Evolutionary conservation across 2,113 vertebrate genomes (phyloP).

Genomic region (Salminus brasiliensis): DNA sequence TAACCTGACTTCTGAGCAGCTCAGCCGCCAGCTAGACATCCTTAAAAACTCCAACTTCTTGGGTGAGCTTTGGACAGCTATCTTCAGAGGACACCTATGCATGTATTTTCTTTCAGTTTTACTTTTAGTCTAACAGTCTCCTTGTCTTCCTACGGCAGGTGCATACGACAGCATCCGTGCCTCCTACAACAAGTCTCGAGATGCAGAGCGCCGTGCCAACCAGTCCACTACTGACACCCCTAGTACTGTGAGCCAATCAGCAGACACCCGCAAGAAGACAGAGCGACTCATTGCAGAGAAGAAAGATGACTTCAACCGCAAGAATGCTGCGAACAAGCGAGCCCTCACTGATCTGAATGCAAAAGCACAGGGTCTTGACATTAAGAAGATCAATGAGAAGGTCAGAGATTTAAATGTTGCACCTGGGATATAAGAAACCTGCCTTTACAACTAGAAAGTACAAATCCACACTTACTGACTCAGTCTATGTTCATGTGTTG

Average conservation of each 20-base stretch:
- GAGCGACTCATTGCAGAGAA: conserved; percentile 80
- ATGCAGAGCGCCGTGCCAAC: conserved; percentile 83
- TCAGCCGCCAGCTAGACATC: conserved; percentile 82
- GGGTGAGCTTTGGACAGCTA: conserved; percentile 76
- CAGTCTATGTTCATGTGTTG: not conserved
- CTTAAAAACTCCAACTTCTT: conserved; percentile 96
- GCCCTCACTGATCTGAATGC: conserved; percentile 79
- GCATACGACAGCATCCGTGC: conserved; percentile 91
- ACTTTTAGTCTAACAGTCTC: not conserved
- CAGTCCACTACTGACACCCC: conserved; percentile 74
- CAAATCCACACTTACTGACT: not conserved
- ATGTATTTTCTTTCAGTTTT: not conserved
- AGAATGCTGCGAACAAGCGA: conserved; percentile 84
- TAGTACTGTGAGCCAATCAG: conserved; percentile 83
- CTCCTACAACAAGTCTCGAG: conserved; percentile 80
- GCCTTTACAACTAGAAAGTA: not conserved
- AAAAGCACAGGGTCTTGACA: conserved; percentile 72
- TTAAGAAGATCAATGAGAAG: conserved; percentile 90
- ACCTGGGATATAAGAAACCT: not conserved
- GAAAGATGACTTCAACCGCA: conserved; percentile 85
- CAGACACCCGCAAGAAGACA: conserved; percentile 74
- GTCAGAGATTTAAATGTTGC: conserved; percentile 58
- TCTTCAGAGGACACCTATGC: not conserved
- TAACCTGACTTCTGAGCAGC: conserved; percentile 85
- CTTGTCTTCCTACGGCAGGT: conserved; percentile 69